Evolutionary conservation across 1,140 invertebrate genomes (phyloP).

Genomic region (Hetaerina americana): DNA sequence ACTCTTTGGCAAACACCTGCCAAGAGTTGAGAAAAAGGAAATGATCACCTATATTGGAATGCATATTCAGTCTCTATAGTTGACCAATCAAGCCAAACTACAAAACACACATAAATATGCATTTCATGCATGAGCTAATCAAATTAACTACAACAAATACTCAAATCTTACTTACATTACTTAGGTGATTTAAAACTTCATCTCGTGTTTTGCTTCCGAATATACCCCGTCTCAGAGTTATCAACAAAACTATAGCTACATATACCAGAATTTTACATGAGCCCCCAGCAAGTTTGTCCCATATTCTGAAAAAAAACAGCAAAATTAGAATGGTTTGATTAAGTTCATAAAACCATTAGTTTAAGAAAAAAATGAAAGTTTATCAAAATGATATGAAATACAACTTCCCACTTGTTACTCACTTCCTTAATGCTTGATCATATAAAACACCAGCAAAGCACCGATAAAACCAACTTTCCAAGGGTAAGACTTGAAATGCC

Average conservation of each 20-base stretch:
- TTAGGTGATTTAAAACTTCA: conserved; percentile 45
- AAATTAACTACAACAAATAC: conserved; percentile 2
- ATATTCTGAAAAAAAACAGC: not conserved
- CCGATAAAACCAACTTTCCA: not conserved
- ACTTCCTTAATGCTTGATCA: not conserved
- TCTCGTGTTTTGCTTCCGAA: conserved; percentile 43
- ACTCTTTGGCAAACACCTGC: too few species aligned
- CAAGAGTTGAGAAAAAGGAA: too few species aligned
- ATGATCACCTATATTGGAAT: too few species aligned
- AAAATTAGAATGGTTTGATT: too few species aligned
- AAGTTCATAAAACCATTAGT: too few species aligned
- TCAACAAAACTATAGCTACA: conserved; percentile 27
- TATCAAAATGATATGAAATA: too few species aligned
- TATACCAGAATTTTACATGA: not conserved
- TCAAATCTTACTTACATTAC: conserved; percentile 38
- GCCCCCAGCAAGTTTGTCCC: conserved; percentile 4
- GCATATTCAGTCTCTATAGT: too few species aligned
- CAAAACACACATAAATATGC: not conserved
- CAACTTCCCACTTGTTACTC: too few species aligned
- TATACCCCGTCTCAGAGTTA: conserved; percentile 49
- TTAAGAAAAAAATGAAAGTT: too few species aligned
- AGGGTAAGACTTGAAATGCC: not conserved
- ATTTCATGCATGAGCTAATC: not conserved
- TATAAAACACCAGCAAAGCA: not conserved
- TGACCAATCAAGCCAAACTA: too few species aligned